Evolutionary conservation across 2,797 vertebrate species (phyloP), one percentile per base, ranked within the genome.

Genomic region (Molothrus ater): DNA sequence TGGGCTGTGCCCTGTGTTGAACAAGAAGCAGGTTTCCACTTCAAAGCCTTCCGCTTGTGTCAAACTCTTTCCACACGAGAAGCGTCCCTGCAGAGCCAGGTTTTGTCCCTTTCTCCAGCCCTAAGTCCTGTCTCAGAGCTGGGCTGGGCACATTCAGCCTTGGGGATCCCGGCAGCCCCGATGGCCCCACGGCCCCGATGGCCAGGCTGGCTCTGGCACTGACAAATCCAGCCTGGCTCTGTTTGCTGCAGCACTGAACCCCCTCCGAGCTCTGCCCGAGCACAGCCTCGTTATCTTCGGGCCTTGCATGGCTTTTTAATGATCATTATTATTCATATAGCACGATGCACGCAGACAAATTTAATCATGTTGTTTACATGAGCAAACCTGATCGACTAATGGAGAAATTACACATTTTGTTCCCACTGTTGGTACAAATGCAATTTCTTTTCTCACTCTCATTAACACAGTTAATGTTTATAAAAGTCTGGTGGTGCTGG

Each of bases 251-350:
- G 1, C 48, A 15, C 22, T 61, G 50, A 61, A 56, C 16, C 34
- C n/a, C 18, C 80, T 95, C 51, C 74, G 3, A 65, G 64, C 82
- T 36, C 73, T 91, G 45, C 50, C 56, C 54, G 36, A 42, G 15
- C 32, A 57, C 56, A 70, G 91, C 69, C 51, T 51, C 34, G 38
- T 93, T 94, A 70, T 88, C 93, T 71, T 29, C 24, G 5, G 66
- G 56, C 65, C 73, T 57, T 31, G 26, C 70, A n/a, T 34, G 79
- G 3, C 8, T 91, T 92, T 93, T 89, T 63, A 91, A 92, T 96
- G 92, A 91, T 95, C 89, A 69, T 92, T 93, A 93, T 95, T 93
- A 88, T 92, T 96, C 88, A 80, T 85, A 88, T 28, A 64, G 74
- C 85, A 54, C 2, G 6, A 29, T 71, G 64, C 74, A 76, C 5